Conservation (phyloP, 2,113 vertebrate species). For the Perca schrenkii region DNA sequence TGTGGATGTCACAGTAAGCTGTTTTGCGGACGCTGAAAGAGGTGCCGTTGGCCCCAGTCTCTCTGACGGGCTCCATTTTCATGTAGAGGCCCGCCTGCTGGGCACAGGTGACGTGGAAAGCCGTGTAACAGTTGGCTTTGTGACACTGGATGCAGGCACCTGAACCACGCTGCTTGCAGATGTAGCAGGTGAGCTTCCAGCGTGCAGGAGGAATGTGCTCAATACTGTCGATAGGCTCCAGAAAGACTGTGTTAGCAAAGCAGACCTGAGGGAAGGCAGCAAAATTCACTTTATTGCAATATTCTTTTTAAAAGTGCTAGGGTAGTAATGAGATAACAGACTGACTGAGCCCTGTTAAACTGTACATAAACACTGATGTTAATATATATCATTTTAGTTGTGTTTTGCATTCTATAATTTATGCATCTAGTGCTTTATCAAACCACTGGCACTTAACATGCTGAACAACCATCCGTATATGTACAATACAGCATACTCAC, state of each 20-base stretch:
- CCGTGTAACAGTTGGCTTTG: conserved; percentile 99
- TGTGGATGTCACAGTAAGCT: conserved; percentile 98
- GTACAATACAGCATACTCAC: not conserved
- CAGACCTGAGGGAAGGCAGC: conserved; percentile 85
- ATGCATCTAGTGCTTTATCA: not conserved
- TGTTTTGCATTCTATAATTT: not conserved
- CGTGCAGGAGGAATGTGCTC: conserved; percentile 97
- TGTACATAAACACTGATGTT: not conserved
- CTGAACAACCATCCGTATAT: not conserved
- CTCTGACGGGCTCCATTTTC: conserved; percentile 99
- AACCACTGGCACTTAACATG: not conserved
- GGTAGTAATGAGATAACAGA: not conserved
- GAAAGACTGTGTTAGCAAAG: conserved; percentile 98
- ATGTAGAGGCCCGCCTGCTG: conserved; percentile 99
- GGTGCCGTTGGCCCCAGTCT: conserved; percentile 96
- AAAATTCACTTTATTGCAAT: not conserved
- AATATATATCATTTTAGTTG: not conserved
- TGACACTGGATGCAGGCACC: conserved; percentile 99
- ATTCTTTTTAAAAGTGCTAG: not conserved
- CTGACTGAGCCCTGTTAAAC: not conserved
- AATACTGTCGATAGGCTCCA: conserved; percentile 99
- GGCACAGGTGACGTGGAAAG: conserved; percentile 98
- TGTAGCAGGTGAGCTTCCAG: conserved; percentile 99
- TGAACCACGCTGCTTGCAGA: conserved; percentile 97
- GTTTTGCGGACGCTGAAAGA: conserved; percentile 99